Conservation (phyloP, 2,113 vertebrate species). For the Gopherus flavomarginatus region DNA sequence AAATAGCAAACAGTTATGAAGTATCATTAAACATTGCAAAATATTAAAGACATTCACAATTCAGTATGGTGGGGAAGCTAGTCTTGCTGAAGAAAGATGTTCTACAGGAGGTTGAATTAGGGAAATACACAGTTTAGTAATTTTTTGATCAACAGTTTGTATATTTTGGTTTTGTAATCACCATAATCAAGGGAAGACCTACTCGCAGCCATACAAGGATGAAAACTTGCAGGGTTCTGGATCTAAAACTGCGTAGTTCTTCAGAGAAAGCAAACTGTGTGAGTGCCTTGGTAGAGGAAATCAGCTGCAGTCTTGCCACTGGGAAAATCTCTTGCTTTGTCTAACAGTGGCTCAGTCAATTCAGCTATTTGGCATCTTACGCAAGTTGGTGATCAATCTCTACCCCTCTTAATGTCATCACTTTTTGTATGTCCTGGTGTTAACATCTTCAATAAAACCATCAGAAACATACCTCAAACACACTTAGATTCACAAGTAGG, state of each 20-base stretch:
- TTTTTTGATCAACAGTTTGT: background rate
- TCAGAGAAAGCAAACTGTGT: background rate
- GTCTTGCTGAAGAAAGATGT: background rate
- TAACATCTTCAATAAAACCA: background rate
- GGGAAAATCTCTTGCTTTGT: background rate
- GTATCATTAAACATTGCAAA: background rate
- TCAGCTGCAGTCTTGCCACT: rapidly evolving
- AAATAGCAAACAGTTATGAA: background rate
- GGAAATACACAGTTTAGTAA: background rate
- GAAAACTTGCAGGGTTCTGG: background rate
- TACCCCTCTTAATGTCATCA: background rate
- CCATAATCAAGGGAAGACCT: rapidly evolving
- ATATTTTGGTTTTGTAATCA: background rate
- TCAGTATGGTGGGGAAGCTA: background rate
- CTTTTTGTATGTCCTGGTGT: background rate
- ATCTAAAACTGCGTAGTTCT: background rate
- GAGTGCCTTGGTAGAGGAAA: background rate
- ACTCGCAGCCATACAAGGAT: background rate
- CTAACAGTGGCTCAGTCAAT: background rate
- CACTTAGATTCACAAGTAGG: background rate
- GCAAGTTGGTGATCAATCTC: background rate
- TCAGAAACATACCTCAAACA: background rate
- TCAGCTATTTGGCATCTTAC: background rate
- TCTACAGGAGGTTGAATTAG: background rate
- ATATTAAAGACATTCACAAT: background rate